These are phyloP conservation scores for Pseudochromis fuscus DNA, from an alignment of 2,797 vertebrate genomes.

Conservation along the genomic window DNA sequence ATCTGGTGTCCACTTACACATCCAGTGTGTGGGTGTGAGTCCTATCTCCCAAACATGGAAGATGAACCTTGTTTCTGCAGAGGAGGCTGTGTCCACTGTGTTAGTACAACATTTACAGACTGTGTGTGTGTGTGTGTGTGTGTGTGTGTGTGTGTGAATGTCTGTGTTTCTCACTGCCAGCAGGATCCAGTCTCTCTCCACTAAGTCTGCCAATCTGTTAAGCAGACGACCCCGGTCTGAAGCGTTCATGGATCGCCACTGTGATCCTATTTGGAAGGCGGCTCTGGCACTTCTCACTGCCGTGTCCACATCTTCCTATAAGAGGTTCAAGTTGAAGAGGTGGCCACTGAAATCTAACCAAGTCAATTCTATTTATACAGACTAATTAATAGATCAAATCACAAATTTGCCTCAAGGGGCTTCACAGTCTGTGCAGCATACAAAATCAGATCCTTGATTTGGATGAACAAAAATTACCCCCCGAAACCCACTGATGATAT, in stretches of 20 bases:
- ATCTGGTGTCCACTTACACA: neutral
- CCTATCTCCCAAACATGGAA: neutral
- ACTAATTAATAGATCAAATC: neutral
- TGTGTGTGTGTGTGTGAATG: neutral
- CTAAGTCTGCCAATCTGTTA: slow-evolving; percentile 87
- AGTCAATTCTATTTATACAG: neutral
- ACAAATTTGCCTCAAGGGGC: no score
- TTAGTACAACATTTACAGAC: neutral
- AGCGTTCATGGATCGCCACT: slow-evolving; percentile 92
- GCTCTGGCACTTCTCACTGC: slow-evolving; percentile 89
- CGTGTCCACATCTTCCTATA: slow-evolving; percentile 88
- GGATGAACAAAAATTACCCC: neutral
- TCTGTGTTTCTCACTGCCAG: slow-evolving; percentile 87
- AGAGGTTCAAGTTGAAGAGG: neutral
- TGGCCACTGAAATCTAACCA: neutral
- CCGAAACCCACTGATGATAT: neutral
- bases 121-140: neutral
- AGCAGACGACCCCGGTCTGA: slow-evolving; percentile 88
- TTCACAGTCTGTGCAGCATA: neutral
- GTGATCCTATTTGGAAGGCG: slow-evolving; percentile 89
- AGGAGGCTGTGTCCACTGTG: neutral
- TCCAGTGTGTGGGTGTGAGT: slow-evolving; percentile 9
- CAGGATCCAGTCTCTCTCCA: slow-evolving; percentile 87
- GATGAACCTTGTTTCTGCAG: neutral
- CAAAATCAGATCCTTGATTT: neutral